Conservation (phyloP, 2,113 vertebrate species). For the Datnioides undecimradiatus region DNA sequence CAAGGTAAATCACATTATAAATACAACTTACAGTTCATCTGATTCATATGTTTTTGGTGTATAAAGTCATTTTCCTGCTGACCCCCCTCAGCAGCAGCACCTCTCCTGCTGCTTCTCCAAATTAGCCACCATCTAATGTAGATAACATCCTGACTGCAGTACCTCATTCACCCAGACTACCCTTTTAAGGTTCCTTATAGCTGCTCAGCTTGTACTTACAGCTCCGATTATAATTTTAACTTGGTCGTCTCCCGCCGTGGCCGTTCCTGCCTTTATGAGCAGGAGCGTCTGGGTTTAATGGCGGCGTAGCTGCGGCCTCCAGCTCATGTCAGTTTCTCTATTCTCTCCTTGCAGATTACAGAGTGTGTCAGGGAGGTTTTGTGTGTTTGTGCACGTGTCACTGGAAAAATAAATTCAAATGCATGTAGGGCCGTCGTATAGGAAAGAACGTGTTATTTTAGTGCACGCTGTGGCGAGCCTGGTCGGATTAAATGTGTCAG, state of each 20-base stretch:
- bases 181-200: not conserved
- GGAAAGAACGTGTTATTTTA: slow-evolving; percentile 7
- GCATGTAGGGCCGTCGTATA: not conserved
- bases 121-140: no score
- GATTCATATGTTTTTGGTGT: no score
- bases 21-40: no score
- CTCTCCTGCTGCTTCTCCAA: no score
- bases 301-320: not conserved
- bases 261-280: slow-evolving; percentile 2
- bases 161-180: no score
- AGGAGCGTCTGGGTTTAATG: slow-evolving; percentile 6
- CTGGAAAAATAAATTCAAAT: not conserved
- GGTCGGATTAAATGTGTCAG: slow-evolving; percentile 15
- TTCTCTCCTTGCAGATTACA: not conserved
- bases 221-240: not conserved
- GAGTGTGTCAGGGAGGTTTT: not conserved
- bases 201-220: not conserved
- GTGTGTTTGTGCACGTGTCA: not conserved
- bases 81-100: no score
- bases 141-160: no score
- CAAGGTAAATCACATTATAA: no score
- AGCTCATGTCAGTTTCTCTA: not conserved
- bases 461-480: not conserved
- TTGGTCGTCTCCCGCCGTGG: not conserved
- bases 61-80: no score